phyloP scores from a whole-genome alignment of 1,140 invertebrate genomes.

The Zaprionus davidi region DNA sequence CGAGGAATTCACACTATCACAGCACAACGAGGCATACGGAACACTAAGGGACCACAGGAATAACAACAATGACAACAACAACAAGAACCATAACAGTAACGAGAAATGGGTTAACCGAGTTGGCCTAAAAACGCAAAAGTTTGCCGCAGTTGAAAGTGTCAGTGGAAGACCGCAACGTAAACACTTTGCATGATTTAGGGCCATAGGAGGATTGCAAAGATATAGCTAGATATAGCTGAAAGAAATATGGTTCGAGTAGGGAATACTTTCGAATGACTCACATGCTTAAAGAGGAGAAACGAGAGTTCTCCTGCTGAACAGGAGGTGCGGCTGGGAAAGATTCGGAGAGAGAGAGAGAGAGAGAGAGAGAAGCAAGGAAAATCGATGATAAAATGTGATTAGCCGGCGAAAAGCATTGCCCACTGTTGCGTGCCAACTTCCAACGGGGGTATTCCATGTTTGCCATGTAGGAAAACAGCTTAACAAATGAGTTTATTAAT shows the following conservation, averaged over 20 bases:
- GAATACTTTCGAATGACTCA: slow-evolving; percentile 42
- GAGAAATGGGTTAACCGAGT: slow-evolving; percentile 72
- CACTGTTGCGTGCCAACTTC: slow-evolving; percentile 48
- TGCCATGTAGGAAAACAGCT: slow-evolving; percentile 50
- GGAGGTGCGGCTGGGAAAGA: slow-evolving; percentile 45
- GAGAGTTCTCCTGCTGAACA: not conserved
- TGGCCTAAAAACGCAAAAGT: slow-evolving; percentile 75
- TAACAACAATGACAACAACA: slow-evolving; percentile 14
- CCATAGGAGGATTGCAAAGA: slow-evolving; percentile 62
- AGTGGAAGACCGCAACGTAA: slow-evolving; percentile 61
- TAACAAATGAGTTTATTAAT: slow-evolving; percentile 80
- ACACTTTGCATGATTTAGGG: slow-evolving; percentile 74
- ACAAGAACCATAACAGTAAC: not conserved
- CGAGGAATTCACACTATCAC: slow-evolving; percentile 58
- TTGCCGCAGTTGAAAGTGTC: slow-evolving; percentile 72
- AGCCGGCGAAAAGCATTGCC: slow-evolving; percentile 43
- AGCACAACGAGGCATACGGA: slow-evolving; percentile 5
- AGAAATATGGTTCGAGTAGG: slow-evolving; percentile 7
- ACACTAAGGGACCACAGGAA: slow-evolving; percentile 7
- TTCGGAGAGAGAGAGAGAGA: slow-evolving; percentile 5
- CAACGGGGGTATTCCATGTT: slow-evolving; percentile 14
- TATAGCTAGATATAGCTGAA: slow-evolving; percentile 8
- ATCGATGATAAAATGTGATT: slow-evolving; percentile 77
- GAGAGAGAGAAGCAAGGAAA: slow-evolving; percentile 42
- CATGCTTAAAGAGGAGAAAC: slow-evolving; percentile 51